Percentiles rank a stretch among this genome's conserved stretches.
Evolutionary conservation across 2,113 vertebrate species (phyloP).

Genomic region (Puntigrus tetrazona): DNA sequence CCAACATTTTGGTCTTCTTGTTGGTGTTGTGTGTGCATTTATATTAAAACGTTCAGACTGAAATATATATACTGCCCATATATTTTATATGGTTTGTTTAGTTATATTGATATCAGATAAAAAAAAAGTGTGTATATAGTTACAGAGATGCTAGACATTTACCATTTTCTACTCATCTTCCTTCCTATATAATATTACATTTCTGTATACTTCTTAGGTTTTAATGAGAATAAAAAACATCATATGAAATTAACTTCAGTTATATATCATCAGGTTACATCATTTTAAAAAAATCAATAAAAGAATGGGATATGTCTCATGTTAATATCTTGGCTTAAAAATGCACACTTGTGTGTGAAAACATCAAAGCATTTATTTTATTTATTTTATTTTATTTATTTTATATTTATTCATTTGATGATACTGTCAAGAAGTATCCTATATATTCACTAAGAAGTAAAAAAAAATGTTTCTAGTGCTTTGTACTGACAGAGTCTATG

Average conservation of each 20-base stretch:
- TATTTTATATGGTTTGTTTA: neutral
- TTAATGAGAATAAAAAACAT: neutral
- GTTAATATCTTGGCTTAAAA: slow-evolving; percentile 17
- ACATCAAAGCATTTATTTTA: neutral
- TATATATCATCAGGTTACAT: neutral
- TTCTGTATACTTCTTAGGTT: neutral
- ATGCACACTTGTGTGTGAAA: slow-evolving; percentile 33
- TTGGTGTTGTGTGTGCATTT: neutral
- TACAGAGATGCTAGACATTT: neutral
- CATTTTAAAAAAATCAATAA: neutral
- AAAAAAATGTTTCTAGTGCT: neutral
- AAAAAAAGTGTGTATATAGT: neutral
- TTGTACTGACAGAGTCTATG: neutral
- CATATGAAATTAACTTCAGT: neutral
- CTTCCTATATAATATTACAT: neutral
- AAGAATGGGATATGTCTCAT: neutral
- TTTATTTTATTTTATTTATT: no score
- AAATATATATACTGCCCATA: neutral
- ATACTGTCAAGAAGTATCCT: neutral
- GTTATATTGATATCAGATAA: no score
- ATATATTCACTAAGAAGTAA: neutral
- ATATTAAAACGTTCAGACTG: neutral
- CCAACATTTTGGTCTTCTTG: neutral
- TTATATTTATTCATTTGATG: slow-evolving; percentile 1
- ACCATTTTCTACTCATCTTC: neutral